A percentile compares a stretch with the other conserved stretches of the same genome.
phyloP scores from a whole-genome alignment of 2,797 vertebrate species.

The Arctocebus calabarensis region DNA sequence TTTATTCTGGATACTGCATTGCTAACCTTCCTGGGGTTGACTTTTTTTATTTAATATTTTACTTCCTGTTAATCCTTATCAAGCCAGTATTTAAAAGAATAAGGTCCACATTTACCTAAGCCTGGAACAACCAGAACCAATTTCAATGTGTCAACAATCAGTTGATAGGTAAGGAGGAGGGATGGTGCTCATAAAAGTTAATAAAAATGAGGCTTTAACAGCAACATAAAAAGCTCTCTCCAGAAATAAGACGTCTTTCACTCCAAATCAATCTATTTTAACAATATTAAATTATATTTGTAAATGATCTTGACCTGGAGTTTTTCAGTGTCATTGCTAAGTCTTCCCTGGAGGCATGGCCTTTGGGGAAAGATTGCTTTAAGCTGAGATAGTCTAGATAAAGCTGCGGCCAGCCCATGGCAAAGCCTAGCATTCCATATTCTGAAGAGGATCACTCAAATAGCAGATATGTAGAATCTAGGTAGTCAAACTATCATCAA shows the following conservation, averaged over 20 bases:
- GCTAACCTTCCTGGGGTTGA: neutral
- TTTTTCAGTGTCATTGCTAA: neutral
- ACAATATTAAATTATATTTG: neutral
- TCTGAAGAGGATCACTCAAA: neutral
- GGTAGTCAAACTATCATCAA: neutral
- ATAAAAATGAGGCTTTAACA: slow-evolving; percentile 3
- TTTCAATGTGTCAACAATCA: slow-evolving; percentile 54
- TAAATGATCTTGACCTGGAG: neutral
- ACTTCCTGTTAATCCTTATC: slow-evolving; percentile 47
- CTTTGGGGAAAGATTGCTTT: neutral
- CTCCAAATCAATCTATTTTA: neutral
- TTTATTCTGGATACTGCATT: slow-evolving; percentile 10
- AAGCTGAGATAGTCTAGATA: neutral
- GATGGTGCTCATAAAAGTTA: neutral
- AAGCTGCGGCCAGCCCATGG: neutral
- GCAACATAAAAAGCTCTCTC: neutral
- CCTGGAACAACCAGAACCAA: neutral
- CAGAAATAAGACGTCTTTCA: neutral
- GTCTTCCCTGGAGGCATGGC: neutral
- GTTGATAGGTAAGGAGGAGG: neutral
- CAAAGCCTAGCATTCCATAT: neutral
- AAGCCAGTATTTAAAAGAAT: slow-evolving; percentile 40
- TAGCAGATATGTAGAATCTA: neutral
- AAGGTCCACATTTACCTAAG: slow-evolving; percentile 54
- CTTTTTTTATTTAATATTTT: neutral